Conservation (phyloP, 2,888 invertebrate genomes). For the Galerucella nymphaeae region DNA sequence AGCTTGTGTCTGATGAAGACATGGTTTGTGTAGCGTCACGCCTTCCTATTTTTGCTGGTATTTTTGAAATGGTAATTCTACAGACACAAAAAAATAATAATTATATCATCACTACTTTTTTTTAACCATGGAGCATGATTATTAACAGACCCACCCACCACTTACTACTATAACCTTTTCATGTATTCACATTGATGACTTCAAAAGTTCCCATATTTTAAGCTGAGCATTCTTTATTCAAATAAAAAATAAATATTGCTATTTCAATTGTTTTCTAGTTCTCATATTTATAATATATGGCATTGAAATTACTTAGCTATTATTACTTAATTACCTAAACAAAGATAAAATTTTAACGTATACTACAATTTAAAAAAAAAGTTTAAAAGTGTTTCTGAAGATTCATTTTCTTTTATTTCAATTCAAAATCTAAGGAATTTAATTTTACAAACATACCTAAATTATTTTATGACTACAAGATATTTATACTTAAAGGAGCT, state of each 20-base stretch:
- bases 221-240: background rate
- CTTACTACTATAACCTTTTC: background rate
- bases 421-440: too few relatives aligned
- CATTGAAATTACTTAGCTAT: background rate
- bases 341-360: conserved; percentile 4
- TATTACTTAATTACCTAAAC: background rate
- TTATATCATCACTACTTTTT: background rate
- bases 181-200: conserved; percentile 8
- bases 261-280: conserved; percentile 11
- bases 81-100: too few relatives aligned
- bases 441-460: too few relatives aligned
- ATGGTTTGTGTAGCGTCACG: too few relatives aligned
- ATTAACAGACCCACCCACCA: background rate
- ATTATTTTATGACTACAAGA: too few relatives aligned
- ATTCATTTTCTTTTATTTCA: too few relatives aligned
- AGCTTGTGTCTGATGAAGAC: too few relatives aligned
- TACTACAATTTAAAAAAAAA: too few relatives aligned
- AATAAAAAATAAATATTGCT: conserved; percentile 4
- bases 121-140: background rate
- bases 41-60: too few relatives aligned
- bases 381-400: too few relatives aligned
- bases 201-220: background rate
- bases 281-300: conserved; percentile 6
- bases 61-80: too few relatives aligned
- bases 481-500: too few relatives aligned